phyloP scores from a whole-genome alignment of 2,797 vertebrate genomes.

The Dendrocincla fuliginosa region DNA sequence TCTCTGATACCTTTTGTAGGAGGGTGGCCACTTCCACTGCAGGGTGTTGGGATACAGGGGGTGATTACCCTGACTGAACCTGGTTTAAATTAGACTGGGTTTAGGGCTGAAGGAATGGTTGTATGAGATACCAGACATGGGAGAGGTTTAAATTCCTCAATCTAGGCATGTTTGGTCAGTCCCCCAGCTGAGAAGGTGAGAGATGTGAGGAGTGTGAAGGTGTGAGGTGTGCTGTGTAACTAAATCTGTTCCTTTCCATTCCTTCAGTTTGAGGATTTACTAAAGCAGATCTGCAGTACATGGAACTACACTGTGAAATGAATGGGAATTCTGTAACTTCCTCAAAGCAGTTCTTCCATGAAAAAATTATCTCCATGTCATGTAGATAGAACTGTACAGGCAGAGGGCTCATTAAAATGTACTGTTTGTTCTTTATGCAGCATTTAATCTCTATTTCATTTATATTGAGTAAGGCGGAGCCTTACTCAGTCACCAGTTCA shows the following conservation, averaged over 20 bases:
- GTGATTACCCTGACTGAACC: neutral
- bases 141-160: neutral
- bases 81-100: neutral
- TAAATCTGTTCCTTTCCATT: neutral
- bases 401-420: neutral
- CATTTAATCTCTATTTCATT: neutral
- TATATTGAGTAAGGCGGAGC: neutral
- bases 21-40: neutral
- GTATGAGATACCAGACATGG: neutral
- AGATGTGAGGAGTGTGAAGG: neutral
- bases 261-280: neutral
- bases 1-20: neutral
- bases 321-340: neutral
- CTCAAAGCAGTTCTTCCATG: neutral
- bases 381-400: neutral
- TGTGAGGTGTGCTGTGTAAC: neutral
- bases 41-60: neutral
- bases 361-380: neutral
- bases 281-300: neutral
- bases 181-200: neutral
- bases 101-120: neutral
- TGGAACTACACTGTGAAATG: neutral
- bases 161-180: neutral
- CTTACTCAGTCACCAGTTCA: neutral
- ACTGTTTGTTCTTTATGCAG: neutral